A percentile compares a stretch with the other conserved stretches of the same genome.
Conservation (phyloP, 2,888 invertebrate species). For the Lacanobia wlatinum region DNA sequence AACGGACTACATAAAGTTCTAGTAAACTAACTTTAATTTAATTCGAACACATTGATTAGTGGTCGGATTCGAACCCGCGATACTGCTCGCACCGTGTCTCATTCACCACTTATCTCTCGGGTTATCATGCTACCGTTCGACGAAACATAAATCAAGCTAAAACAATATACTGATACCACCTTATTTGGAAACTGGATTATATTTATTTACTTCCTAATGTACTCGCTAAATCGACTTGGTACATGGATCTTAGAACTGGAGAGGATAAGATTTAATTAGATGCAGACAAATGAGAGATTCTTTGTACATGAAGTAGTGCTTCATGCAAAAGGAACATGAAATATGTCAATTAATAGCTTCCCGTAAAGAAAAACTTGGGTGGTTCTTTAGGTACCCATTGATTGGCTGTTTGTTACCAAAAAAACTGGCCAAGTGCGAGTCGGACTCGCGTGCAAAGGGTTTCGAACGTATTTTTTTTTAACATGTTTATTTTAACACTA, state of each 20-base stretch:
- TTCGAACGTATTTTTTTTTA: no score
- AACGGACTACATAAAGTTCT: neutral
- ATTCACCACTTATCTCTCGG: conserved; percentile 33
- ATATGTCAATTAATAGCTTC: no score
- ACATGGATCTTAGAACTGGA: conserved; percentile 16
- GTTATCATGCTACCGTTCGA: conserved; percentile 40
- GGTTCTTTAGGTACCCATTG: no score
- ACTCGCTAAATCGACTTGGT: neutral
- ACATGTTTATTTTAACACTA: no score
- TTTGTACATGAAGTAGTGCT: no score
- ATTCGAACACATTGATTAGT: conserved; percentile 29
- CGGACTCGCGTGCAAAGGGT: no score
- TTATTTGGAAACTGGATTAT: conserved; percentile 47
- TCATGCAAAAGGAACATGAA: no score
- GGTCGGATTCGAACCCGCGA: conserved; percentile 32
- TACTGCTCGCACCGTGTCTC: conserved; percentile 15
- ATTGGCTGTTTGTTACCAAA: no score
- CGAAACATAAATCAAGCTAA: conserved; percentile 43
- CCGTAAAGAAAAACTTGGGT: no score
- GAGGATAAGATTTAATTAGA: neutral
- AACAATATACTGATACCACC: conserved; percentile 37
- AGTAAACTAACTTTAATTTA: neutral
- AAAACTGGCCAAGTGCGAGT: no score
- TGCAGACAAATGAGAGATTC: no score
- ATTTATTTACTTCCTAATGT: conserved; percentile 34